These are phyloP conservation scores for Tenrec ecaudatus DNA, from an alignment of 2,113 vertebrate species.

Conservation along the genomic window DNA sequence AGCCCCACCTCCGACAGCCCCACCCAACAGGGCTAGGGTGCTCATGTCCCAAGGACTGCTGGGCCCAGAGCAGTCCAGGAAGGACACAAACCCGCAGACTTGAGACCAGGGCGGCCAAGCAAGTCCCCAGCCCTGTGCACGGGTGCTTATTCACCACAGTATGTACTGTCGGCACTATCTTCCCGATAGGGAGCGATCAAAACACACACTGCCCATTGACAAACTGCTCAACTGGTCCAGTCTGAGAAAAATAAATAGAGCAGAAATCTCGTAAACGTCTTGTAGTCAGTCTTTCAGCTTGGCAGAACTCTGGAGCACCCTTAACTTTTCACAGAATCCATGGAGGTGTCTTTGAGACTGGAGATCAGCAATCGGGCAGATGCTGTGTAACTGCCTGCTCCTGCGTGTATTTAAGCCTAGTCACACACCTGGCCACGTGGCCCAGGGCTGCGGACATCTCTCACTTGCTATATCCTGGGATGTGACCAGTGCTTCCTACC, in stretches of 20 bases:
- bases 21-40: not conserved
- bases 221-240: not conserved
- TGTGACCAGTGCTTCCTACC: not conserved
- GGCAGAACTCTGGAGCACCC: slow-evolving; percentile 41
- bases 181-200: not conserved
- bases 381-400: not conserved
- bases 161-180: not conserved
- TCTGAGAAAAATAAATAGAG: slow-evolving; percentile 10
- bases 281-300: not conserved
- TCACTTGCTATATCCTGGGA: not conserved
- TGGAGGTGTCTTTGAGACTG: not conserved
- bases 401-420: not conserved
- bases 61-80: not conserved
- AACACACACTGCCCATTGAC: not conserved
- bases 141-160: not conserved
- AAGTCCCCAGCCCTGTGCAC: not conserved
- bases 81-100: not conserved
- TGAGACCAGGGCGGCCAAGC: not conserved
- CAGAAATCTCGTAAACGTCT: not conserved
- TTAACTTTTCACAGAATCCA: not conserved
- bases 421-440: not conserved
- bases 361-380: not conserved
- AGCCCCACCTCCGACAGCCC: not conserved
- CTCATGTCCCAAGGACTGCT: not conserved
- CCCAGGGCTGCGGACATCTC: not conserved